Conservation (phyloP, 2,113 vertebrate species). For the Probosciger aterrimus region DNA sequence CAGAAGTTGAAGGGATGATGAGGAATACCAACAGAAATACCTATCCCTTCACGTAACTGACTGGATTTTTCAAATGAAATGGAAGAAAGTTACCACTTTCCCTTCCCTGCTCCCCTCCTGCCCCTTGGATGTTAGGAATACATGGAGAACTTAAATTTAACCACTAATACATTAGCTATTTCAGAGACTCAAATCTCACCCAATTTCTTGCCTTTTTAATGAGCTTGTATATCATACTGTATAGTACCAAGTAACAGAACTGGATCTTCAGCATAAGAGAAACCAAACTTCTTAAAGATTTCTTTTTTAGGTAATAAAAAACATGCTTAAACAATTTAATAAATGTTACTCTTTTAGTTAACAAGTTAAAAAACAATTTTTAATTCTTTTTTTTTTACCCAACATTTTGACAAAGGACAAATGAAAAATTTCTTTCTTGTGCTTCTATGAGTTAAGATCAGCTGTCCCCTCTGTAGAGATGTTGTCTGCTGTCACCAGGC, state of each 20-base stretch:
- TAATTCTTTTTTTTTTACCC: neutral
- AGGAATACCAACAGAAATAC: neutral
- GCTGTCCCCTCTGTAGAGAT: neutral
- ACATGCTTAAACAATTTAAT: neutral
- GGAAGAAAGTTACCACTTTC: neutral
- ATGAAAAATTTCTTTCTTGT: rapidly evolving
- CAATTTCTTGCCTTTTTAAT: neutral
- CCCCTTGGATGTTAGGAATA: neutral
- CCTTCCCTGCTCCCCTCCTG: neutral
- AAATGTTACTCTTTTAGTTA: neutral
- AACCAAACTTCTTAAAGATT: neutral
- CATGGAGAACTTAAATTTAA: neutral
- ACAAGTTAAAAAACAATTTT: neutral
- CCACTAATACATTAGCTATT: neutral
- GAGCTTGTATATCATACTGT: neutral
- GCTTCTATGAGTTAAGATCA: neutral
- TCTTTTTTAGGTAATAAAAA: neutral
- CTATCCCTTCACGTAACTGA: neutral
- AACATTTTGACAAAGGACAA: neutral
- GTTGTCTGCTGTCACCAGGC: neutral
- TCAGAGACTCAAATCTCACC: neutral
- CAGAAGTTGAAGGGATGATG: neutral
- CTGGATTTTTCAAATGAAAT: neutral
- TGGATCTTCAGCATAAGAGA: neutral
- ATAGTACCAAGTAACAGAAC: neutral